Evolutionary conservation across 2,113 vertebrate species (phyloP).

Genomic region (Pomatostomus ruficeps): DNA sequence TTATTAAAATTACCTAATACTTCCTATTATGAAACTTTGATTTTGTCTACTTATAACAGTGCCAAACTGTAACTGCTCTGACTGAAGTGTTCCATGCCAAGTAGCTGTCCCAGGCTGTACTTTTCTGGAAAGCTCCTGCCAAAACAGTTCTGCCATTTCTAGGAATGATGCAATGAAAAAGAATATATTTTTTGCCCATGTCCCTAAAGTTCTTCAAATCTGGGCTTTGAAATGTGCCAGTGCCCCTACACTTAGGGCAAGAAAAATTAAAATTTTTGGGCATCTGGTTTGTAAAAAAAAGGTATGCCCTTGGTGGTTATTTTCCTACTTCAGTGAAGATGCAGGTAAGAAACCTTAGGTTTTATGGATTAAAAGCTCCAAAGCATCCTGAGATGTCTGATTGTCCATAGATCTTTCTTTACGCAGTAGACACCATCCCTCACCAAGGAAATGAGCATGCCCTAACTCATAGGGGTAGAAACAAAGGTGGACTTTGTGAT

Average conservation of each 20-base stretch:
- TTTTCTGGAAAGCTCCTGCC: constrained; percentile 20
- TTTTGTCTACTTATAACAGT: background rate
- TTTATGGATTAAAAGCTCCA: background rate
- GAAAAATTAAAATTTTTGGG: background rate
- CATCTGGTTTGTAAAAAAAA: background rate
- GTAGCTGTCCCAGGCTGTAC: constrained; percentile 21
- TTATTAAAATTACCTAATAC: constrained; percentile 57
- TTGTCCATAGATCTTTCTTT: background rate
- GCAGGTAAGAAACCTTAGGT: background rate
- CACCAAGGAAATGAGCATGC: background rate
- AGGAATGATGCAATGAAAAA: constrained; percentile 36
- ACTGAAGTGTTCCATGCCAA: constrained; percentile 38
- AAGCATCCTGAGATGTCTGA: background rate
- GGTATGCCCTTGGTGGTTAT: background rate
- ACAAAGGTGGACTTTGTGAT: background rate
- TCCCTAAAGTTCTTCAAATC: background rate
- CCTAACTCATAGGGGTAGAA: background rate
- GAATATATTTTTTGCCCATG: background rate
- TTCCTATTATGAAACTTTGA: constrained; percentile 59
- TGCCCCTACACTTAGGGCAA: background rate
- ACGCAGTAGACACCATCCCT: background rate
- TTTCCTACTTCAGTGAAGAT: background rate
- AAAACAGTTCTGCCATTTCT: constrained; percentile 28
- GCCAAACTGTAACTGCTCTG: constrained; percentile 45
- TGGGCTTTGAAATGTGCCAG: background rate